Evolutionary conservation across 2,113 vertebrate species (phyloP), one percentile per base, ranked within the genome.

Genomic region (Sander lucioperca): DNA sequence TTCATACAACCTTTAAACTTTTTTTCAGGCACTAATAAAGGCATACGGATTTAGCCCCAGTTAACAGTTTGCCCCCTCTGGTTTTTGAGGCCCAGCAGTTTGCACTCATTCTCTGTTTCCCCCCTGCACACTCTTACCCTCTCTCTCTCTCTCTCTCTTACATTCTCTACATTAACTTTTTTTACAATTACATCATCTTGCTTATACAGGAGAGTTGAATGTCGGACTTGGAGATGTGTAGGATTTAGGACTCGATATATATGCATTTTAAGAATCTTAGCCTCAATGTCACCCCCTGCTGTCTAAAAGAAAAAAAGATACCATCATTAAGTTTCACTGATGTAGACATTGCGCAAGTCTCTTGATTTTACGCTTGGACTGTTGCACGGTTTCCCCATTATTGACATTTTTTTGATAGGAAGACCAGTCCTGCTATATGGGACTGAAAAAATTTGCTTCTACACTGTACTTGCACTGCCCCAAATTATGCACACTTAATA

Each of bases 401-500:
- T 71, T 66, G 68, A 76, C 10, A 66, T 43, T 76, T 72, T 71
- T 66, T 77, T 13, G 58, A 59, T 65, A 62, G 56, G 64, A 88
- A 82, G 30, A 73, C 3, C 43, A 64, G 64, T 87, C 85, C 86
- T 70, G 23, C 74, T 66, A 18, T 50, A 70, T 61, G 54, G 83
- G 82, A 90, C 77, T 88, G 72, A 82, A 77, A 10, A 77, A 39
- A 39, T 39, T 69, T 0, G 86, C 57, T 73, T 88, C 79, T 47
- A 73, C 65, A 62, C 78, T 58, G n/a, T 86, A 90, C 68, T 86
- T 90, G 90, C 91, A 92, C 92, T 91, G 74, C 75, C 88, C 87
- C 79, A 58, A 82, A 89, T 90, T 89, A 94, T 86, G 90, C 86
- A 74, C 21, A n/a, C 15, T 70, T 89, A 76, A 93, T 94, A 94